Percentiles rank a stretch among this genome's conserved stretches.
Evolutionary conservation across 2,888 invertebrate genomes (phyloP).

Genomic region (Bombylius discolor): DNA sequence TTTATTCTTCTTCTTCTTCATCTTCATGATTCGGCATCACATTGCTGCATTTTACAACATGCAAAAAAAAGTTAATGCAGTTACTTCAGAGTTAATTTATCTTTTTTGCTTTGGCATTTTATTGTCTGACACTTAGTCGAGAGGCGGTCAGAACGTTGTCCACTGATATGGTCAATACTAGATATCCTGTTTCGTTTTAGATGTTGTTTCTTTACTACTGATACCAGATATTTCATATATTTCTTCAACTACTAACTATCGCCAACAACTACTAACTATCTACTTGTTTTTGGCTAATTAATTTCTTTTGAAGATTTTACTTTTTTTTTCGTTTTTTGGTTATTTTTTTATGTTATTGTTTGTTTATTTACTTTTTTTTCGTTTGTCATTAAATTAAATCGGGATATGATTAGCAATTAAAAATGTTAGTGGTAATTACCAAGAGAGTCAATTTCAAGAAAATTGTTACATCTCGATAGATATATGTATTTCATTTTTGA

Average conservation of each 20-base stretch:
- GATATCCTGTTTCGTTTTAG: constrained; percentile 1
- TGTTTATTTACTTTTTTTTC: too few species aligned
- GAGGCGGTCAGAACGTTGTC: constrained; percentile 1
- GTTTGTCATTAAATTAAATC: neutral
- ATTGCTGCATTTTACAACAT: neutral
- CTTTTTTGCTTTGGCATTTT: constrained; percentile 5
- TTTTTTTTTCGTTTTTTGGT: neutral
- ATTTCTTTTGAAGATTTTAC: constrained; percentile 4
- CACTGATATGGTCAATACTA: constrained; percentile 4
- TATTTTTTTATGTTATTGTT: neutral
- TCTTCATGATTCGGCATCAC: neutral
- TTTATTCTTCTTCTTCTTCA: too few species aligned
- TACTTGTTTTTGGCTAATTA: constrained; percentile 9
- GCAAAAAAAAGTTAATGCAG: constrained; percentile 6
- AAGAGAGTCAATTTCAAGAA: constrained; percentile 1
- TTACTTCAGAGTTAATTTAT: constrained; percentile 5
- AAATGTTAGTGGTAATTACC: constrained; percentile 1
- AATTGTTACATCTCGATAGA: neutral
- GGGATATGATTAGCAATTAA: constrained; percentile 2
- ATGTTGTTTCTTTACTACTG: neutral
- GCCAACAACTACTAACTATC: neutral
- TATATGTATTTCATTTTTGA: neutral
- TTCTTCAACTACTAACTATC: neutral
- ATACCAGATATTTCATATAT: neutral
- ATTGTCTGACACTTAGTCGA: constrained; percentile 7